Evolutionary conservation across 2,888 invertebrate species (phyloP), one percentile per base, ranked within the genome.

Genomic region (Alloscopus bannaensis): DNA sequence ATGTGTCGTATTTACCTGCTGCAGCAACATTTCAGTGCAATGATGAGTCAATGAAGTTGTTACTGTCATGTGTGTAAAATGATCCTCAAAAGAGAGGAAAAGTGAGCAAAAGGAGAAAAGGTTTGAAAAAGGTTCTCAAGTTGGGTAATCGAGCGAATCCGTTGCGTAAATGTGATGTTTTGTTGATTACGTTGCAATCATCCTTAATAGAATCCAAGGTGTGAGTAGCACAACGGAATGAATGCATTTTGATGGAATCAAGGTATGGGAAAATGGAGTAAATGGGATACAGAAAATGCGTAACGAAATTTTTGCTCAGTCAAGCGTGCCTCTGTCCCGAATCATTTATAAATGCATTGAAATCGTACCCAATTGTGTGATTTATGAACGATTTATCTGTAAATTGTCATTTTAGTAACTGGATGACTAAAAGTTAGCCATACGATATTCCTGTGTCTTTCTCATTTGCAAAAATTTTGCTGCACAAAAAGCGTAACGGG

Each of bases 11-110:
- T 6, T 36, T 13, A 8, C 36, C 36, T 36, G 8, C 13, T 36
- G 8, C 13, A 13, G 13, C 36, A 36, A 13, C 6, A 36, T 36
- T 6, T 13, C 8, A 8, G 13, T 36, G 36, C 36, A 8, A 36
- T 13, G 36, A 36, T 36, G 36, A 36, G 36, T 36, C 6, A 36
- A 36, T 36, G 36, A 52, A 57, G 65, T 55, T 73, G 73, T 73
- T 65, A 73, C 64, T 72, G 65, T 73, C 65, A 73, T 57, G 55
- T 42, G 45, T 59, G 29, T 28, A n/a, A n/a, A n/a, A n/a, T n/a
- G 24, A 45, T 57, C 29, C 22, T 68, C 55, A 55, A 36, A 59
- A 70, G 28, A 60, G 29, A 31, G 45, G n/a, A 22, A 31, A 57
- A 29, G n/a, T n/a, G n/a, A n/a, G n/a, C n/a, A n/a, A 20, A 1